Conservation (phyloP, 2,797 vertebrate species). For the Decapterus maruadsi region DNA sequence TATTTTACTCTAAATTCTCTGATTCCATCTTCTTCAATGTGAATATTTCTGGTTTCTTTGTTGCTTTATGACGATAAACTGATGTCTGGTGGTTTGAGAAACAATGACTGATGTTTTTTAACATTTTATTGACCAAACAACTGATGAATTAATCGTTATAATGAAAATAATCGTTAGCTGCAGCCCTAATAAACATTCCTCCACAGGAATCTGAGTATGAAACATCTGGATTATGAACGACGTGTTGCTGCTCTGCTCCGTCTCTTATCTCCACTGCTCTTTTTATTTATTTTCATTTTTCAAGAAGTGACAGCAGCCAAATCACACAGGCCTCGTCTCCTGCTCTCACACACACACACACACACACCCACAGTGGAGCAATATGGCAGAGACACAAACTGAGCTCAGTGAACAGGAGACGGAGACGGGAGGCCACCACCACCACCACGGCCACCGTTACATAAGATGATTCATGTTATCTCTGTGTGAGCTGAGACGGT, state of each 20-base stretch:
- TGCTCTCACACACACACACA: neutral
- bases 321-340: conserved; percentile 16
- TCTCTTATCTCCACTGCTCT: neutral
- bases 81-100: too few relatives aligned
- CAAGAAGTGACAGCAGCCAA: conserved; percentile 27
- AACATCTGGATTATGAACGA: conserved; percentile 33
- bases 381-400: conserved; percentile 21
- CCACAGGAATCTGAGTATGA: neutral
- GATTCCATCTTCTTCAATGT: too few relatives aligned
- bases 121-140: too few relatives aligned
- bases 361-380: neutral
- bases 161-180: too few relatives aligned
- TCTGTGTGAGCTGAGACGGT: too few relatives aligned
- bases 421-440: neutral
- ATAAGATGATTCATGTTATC: conserved; percentile 17
- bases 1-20: too few relatives aligned
- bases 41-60: too few relatives aligned
- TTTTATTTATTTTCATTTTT: conserved; percentile 23
- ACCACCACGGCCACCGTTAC: conserved; percentile 2
- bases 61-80: too few relatives aligned
- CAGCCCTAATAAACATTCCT: too few relatives aligned
- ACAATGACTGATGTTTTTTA: too few relatives aligned
- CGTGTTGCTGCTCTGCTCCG: neutral
- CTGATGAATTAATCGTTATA: too few relatives aligned
- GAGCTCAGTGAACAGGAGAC: neutral